These are phyloP conservation scores for Brachyptera risi DNA, from an alignment of 2,888 invertebrate species.

Conservation along the genomic window DNA sequence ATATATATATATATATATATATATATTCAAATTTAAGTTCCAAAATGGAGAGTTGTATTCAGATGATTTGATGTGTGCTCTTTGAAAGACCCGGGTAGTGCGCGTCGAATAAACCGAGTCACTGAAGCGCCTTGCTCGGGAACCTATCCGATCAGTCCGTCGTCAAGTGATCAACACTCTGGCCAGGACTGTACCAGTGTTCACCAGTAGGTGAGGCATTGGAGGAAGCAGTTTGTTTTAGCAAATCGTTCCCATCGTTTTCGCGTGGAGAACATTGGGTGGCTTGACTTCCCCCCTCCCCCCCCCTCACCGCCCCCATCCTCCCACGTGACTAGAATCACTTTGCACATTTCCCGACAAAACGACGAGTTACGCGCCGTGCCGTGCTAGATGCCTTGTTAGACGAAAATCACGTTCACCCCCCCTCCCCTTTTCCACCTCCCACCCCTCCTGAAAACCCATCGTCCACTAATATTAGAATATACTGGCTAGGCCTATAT, in stretches of 20 bases:
- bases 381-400: too few relatives aligned
- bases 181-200: constrained; percentile 5
- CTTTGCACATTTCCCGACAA: constrained; percentile 18
- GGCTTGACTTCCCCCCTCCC: too few relatives aligned
- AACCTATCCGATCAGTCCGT: too few relatives aligned
- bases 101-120: too few relatives aligned
- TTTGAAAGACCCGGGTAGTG: too few relatives aligned
- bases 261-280: constrained; percentile 12
- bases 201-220: not conserved
- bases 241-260: constrained; percentile 13
- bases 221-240: constrained; percentile 20
- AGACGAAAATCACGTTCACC: constrained; percentile 17
- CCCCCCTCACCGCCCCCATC: not conserved
- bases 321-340: constrained; percentile 17
- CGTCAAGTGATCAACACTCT: constrained; percentile 4
- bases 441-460: not conserved
- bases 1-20: too few relatives aligned
- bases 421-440: not conserved
- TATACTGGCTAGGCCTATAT: too few relatives aligned
- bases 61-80: too few relatives aligned
- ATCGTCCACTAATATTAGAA: too few relatives aligned
- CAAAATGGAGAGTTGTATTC: too few relatives aligned
- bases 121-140: too few relatives aligned
- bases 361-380: constrained; percentile 21
- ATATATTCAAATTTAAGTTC: too few relatives aligned